Percentiles rank a stretch among this genome's conserved stretches.
Evolutionary conservation across 1,140 invertebrate species (phyloP).

Genomic region (Atta texana): DNA sequence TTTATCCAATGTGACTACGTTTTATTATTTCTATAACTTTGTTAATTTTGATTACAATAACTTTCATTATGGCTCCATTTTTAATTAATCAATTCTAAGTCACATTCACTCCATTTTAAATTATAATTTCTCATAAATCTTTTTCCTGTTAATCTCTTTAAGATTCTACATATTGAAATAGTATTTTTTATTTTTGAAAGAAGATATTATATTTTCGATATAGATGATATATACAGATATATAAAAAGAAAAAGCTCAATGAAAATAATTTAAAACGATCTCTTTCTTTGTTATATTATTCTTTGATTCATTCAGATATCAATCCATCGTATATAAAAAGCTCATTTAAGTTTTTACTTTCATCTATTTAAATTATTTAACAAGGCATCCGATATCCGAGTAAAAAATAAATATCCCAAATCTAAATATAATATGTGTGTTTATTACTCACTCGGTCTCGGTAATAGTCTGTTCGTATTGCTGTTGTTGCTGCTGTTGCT

Average conservation of each 20-base stretch:
- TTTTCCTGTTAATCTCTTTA: background rate
- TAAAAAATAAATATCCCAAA: background rate
- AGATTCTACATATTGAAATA: background rate
- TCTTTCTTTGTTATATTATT: background rate
- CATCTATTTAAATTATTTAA: background rate
- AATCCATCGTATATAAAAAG: conserved; percentile 47
- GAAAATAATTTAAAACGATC: background rate
- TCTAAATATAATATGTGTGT: background rate
- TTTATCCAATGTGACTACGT: conserved; percentile 49
- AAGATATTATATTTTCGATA: background rate
- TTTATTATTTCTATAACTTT: conserved; percentile 46
- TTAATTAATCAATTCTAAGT: background rate
- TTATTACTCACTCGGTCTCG: conserved; percentile 86
- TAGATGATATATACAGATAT: background rate
- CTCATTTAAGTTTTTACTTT: background rate
- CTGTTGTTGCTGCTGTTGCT: conserved; percentile 79
- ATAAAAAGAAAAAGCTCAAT: too few species aligned
- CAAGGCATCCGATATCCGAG: conserved; percentile 6
- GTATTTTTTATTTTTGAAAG: background rate
- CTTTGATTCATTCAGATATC: conserved; percentile 13
- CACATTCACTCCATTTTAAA: background rate
- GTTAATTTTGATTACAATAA: background rate
- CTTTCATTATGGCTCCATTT: background rate
- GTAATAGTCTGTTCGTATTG: conserved; percentile 85
- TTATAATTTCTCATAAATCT: background rate